Evolutionary conservation across 1,140 invertebrate species (phyloP), one percentile per base, ranked within the genome.

Genomic region (Hycleus phaleratus): DNA sequence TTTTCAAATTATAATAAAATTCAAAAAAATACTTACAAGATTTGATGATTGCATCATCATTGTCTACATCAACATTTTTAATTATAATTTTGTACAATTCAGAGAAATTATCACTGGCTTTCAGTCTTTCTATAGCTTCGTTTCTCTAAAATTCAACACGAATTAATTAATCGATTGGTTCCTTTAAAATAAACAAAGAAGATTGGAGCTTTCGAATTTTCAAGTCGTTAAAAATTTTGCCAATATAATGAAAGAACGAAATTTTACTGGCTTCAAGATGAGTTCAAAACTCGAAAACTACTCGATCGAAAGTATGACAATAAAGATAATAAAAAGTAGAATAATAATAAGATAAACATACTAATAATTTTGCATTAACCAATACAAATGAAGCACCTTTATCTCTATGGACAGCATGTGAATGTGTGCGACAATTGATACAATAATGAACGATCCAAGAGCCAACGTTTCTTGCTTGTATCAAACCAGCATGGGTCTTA

Each of bases 361-460:
- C 78, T 67, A 78, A 56, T 55, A 80, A 66, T 61, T 75, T 69
- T 32, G 66, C 66, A 64, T 73, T 73, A 50, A 80, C 71, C 24
- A 80, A 66, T 49, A 79, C 74, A 62, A 69, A 69, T 53, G 73
- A 71, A 46, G 77, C 77, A 59, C 77, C 77, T 62, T 73, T 71
- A 58, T 78, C 72, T 59, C 68, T 71, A 40, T 79, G 75, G 5
- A 80, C 66, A n/a, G 78, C 78, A 70, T 80, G 77, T 10, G 78
- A 78, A 58, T 77, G 73, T 25, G 65, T 49, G 49, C 63, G 53
- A 60, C 69, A 71, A 59, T 71, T 71, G 49, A 71, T 71, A 70
- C 79, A 81, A 45, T 70, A 69, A 67, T 76, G 73, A 56, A 80
- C 66, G 39, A 72, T 68, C 79, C 79, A 81, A 38, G 68, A 63